A percentile compares a stretch with the other conserved stretches of the same genome.
Evolutionary conservation across 2,797 vertebrate genomes (phyloP).

Genomic region (Podargus strigoides): DNA sequence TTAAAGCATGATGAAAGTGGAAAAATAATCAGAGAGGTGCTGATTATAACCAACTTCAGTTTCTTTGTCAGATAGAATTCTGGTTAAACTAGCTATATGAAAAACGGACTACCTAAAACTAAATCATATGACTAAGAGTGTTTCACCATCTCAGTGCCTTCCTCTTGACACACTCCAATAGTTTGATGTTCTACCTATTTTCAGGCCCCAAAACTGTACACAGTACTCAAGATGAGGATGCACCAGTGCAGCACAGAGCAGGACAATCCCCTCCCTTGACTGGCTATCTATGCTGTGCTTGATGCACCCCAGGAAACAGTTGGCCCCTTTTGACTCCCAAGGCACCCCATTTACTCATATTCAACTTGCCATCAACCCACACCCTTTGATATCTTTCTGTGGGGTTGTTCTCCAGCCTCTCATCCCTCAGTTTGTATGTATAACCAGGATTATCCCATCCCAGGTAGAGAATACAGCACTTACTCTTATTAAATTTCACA

Average conservation of each 20-base stretch:
- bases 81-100: background rate
- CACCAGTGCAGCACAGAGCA: too few relatives aligned
- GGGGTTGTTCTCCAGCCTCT: background rate
- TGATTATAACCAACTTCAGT: background rate
- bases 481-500: background rate
- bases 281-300: too few relatives aligned
- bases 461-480: background rate
- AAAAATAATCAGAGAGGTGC: background rate
- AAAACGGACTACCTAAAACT: background rate
- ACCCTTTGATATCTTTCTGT: background rate
- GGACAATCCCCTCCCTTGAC: too few relatives aligned
- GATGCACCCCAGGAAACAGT: too few relatives aligned
- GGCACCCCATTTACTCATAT: too few relatives aligned
- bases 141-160: too few relatives aligned
- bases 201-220: too few relatives aligned
- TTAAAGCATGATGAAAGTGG: background rate
- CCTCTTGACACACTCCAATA: too few relatives aligned
- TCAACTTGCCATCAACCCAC: too few relatives aligned
- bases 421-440: accelerated
- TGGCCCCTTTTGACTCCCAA: too few relatives aligned
- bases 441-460: background rate
- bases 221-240: too few relatives aligned
- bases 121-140: background rate
- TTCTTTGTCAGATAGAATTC: background rate
- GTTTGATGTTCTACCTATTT: too few relatives aligned